Evolutionary conservation across 2,888 invertebrate species (phyloP), one percentile per base, ranked within the genome.

Genomic region (Mongoloraphidia duomilia): DNA sequence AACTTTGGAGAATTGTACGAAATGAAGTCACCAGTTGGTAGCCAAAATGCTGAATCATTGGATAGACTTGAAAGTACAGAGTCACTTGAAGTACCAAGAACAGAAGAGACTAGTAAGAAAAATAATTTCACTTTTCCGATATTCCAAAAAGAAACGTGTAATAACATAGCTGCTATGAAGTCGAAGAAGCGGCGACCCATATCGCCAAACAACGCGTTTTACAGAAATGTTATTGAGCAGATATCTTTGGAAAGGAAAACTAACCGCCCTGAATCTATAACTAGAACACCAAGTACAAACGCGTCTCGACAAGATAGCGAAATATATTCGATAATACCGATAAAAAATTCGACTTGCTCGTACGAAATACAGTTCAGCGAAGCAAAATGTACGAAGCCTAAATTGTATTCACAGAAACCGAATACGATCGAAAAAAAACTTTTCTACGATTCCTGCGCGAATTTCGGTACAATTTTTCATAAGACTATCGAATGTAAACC

Each of bases 151-250:
- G 26, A 26, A 26, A 26, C 26, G 26, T 6, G n/a, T n/a, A n/a
- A n/a, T n/a, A n/a, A n/a, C n/a, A n/a, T n/a, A n/a, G n/a, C 26
- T 26, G 26, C 26, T 26, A 26, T 6, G 26, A 26, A 26, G 6
- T 26, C 26, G 26, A 26, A 26, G 26, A 26, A 26, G 6, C 26
- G 26, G 26, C 26, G 26, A 26, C 26, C 26, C 54, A 38, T 38
- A 53, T 48, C 48, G 8, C 48, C 48, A 12, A 48, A 48, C 33
- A 42, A n/a, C 26, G 43, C 34, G 39, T 48, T 43, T 38, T 48
- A 48, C 38, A 42, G 48, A 10, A 42, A 43, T 26, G 17, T 48
- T 8, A 42, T 48, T 4, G 48, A 48, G 37, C 42, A 48, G 12
- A 13, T 48, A 9, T 33, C 41, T 8, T 11, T 13, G 6, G 47